Conservation (phyloP, 37 sponge, comb jelly and placozoan species). For the Haliclona indistincta region DNA sequence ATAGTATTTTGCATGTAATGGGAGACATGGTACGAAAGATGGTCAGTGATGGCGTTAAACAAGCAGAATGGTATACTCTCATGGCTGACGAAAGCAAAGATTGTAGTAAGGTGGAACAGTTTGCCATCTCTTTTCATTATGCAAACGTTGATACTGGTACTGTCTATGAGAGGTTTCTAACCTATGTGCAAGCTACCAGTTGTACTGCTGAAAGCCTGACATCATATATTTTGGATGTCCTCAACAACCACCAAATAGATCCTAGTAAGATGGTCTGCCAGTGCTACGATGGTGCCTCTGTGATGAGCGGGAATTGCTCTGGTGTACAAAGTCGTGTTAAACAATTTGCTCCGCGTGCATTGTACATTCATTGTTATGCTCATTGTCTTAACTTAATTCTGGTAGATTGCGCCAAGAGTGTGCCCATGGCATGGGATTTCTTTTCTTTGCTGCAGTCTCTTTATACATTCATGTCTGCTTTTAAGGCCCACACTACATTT, state of each 20-base stretch:
- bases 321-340: conserved; percentile 43
- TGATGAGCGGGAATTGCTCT: conserved; percentile 52
- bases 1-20: conserved; percentile 33
- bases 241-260: conserved; percentile 27
- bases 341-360: conserved; percentile 45
- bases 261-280: conserved; percentile 25
- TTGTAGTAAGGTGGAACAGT: conserved; percentile 35
- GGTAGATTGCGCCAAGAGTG: conserved; percentile 25
- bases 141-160: conserved; percentile 19
- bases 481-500: conserved; percentile 26
- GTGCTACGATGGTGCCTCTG: conserved; percentile 56
- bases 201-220: conserved; percentile 43
- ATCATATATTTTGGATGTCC: conserved; percentile 19
- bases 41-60: conserved; percentile 2
- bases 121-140: conserved; percentile 28
- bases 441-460: conserved; percentile 34
- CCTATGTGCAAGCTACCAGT: conserved; percentile 22
- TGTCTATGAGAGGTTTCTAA: conserved; percentile 39
- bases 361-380: conserved; percentile 42
- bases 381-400: conserved; percentile 20
- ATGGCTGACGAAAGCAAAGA: conserved; percentile 47
- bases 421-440: conserved; percentile 28
- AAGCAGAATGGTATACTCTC: conserved; percentile 23
- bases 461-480: conserved; percentile 42
- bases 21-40: conserved; percentile 35